Evolutionary conservation across 2,113 vertebrate genomes (phyloP), one percentile per base, ranked within the genome.

Genomic region (Perca schrenkii): DNA sequence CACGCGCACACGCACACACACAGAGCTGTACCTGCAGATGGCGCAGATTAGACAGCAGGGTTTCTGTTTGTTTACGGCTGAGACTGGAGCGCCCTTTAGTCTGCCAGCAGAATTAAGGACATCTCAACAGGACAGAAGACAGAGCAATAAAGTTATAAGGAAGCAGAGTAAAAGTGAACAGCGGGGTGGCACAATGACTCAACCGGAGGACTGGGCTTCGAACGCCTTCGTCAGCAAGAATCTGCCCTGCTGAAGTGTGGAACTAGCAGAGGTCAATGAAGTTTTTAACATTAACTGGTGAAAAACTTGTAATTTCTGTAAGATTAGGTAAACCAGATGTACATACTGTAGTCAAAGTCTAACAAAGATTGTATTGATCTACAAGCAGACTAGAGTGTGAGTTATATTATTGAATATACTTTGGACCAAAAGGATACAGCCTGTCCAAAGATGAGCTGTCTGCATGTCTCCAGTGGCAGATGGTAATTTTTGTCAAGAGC

Each of bases 391-490:
- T 49, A 40, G 5, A 52, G 8, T 34, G 19, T 15, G 22, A 71
- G 22, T 28, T 56, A 60, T 62, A 68, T 63, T 40, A 56, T 60
- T 71, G 6, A 67, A 58, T 43, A 75, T 6, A 19, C 6, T 25
- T 12, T 49, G 62, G 50, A 69, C 19, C 19, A 77, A 88, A 94
- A 95, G 93, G 95, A 96, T 96, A 96, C 95, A 54, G 94, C 88
- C 74, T 95, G 92, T 70, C 74, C 90, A 77, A 96, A 94, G 77
- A 96, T 94, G 85, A 96, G 91, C 85, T 96, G 93, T 87, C 94
- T 91, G 91, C 95, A 95, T 0, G 93, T 95, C 65, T 96, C 95
- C 93, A 96, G 83, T 5, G 95, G 93, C 69, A 96, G 92, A 70
- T 94, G 90, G 82, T 94, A 94, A 85, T 92, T 88, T 87, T 92